These are phyloP conservation scores for Boloria euphrosyne DNA, from an alignment of 2,888 invertebrate genomes.

Conservation along the genomic window DNA sequence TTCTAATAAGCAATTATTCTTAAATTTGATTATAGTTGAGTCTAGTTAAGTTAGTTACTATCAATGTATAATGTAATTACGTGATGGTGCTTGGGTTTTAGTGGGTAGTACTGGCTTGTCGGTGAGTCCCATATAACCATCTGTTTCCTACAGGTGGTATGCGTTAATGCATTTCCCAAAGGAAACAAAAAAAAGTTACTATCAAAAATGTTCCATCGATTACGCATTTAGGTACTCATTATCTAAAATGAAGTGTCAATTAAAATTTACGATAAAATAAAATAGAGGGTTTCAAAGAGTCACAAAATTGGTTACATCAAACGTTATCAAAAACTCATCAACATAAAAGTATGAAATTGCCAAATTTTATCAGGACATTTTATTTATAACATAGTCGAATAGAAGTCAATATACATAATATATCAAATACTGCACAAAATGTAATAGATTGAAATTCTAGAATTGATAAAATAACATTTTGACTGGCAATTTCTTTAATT, in stretches of 20 bases:
- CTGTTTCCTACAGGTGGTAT: too few species aligned
- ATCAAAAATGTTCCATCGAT: neutral
- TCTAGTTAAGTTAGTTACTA: neutral
- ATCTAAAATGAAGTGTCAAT: slow-evolving; percentile 22
- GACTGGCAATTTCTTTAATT: too few species aligned
- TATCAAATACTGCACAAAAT: too few species aligned
- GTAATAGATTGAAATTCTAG: too few species aligned
- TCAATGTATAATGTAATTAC: too few species aligned
- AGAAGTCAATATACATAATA: neutral
- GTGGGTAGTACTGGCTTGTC: too few species aligned
- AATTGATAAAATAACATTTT: too few species aligned
- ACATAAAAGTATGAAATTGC: slow-evolving; percentile 12
- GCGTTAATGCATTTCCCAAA: too few species aligned
- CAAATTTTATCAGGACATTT: slow-evolving; percentile 7
- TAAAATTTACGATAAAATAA: slow-evolving; percentile 20
- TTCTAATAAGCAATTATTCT: neutral
- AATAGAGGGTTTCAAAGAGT: slow-evolving; percentile 13
- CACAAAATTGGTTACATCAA: slow-evolving; percentile 17
- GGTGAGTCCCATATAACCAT: too few species aligned
- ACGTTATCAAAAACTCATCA: slow-evolving; percentile 31
- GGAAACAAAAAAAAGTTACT: too few species aligned
- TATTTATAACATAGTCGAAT: neutral
- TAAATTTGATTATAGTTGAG: neutral
- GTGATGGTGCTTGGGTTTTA: too few species aligned
- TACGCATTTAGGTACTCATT: slow-evolving; percentile 16